phyloP scores from a whole-genome alignment of 2,888 invertebrate species.

The Erpobdella octoculata region DNA sequence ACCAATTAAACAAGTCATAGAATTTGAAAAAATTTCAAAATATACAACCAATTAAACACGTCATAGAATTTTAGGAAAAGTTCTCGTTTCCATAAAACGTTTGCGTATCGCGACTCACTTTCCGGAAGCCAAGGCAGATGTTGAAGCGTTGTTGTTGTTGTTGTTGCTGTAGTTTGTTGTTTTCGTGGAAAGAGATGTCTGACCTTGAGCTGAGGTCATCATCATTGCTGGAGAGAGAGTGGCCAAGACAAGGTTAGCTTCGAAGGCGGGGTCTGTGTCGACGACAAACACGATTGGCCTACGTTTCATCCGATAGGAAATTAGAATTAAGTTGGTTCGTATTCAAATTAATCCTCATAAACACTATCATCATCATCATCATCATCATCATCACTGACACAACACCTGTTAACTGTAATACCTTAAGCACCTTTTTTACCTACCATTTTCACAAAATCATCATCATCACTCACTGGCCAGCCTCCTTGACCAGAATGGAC shows the following conservation, averaged over 20 bases:
- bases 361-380: not conserved
- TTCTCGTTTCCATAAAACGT: too few species aligned
- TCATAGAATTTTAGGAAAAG: too few species aligned
- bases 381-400: too few species aligned
- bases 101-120: too few species aligned
- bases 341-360: not conserved
- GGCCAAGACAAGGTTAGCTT: conserved; percentile 72
- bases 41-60: too few species aligned
- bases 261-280: conserved; percentile 67
- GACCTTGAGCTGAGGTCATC: too few species aligned
- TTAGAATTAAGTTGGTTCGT: not conserved
- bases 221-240: conserved; percentile 58
- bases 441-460: not conserved
- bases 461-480: conserved; percentile 59
- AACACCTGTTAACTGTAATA: not conserved
- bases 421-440: not conserved
- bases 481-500: conserved; percentile 66
- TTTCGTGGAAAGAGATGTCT: too few species aligned
- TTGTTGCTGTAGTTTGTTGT: too few species aligned
- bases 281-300: conserved; percentile 69
- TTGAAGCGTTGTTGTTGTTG: not conserved
- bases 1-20: too few species aligned
- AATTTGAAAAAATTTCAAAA: too few species aligned
- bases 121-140: not conserved
- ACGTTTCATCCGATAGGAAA: conserved; percentile 25